phyloP scores from a whole-genome alignment of 1,140 invertebrate genomes.

The Penaeus japonicus region DNA sequence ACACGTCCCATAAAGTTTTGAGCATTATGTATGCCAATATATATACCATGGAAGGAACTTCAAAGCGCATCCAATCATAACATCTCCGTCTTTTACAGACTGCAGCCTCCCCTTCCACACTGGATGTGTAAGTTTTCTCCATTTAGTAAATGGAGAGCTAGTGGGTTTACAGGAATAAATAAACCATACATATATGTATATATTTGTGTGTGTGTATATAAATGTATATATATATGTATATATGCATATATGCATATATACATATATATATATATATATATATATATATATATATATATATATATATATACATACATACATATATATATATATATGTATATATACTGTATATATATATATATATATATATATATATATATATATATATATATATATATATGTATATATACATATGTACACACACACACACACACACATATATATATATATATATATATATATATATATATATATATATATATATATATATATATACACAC shows the following conservation, averaged over 20 bases:
- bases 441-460: no score
- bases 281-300: not conserved
- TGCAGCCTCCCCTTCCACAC: no score
- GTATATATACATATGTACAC: no score
- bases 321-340: not conserved
- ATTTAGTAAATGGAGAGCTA: no score
- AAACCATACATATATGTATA: constrained; percentile 20
- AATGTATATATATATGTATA: constrained; percentile 18
- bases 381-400: not conserved
- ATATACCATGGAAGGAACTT: no score
- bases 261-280: not conserved
- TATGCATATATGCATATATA: not conserved
- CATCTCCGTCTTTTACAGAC: no score
- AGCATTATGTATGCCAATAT: not conserved
- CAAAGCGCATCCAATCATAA: no score
- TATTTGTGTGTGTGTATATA: constrained; percentile 28
- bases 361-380: constrained; percentile 1
- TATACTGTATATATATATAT: not conserved
- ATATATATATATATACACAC: no score
- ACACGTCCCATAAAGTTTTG: not conserved
- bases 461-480: no score
- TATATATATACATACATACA: not conserved
- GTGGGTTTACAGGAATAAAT: constrained; percentile 16
- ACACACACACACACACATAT: no score
- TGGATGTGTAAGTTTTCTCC: constrained; percentile 26